Evolutionary conservation across 2,888 invertebrate genomes (phyloP), one percentile per base, ranked within the genome.

Genomic region (Zygogramma bicolorata): DNA sequence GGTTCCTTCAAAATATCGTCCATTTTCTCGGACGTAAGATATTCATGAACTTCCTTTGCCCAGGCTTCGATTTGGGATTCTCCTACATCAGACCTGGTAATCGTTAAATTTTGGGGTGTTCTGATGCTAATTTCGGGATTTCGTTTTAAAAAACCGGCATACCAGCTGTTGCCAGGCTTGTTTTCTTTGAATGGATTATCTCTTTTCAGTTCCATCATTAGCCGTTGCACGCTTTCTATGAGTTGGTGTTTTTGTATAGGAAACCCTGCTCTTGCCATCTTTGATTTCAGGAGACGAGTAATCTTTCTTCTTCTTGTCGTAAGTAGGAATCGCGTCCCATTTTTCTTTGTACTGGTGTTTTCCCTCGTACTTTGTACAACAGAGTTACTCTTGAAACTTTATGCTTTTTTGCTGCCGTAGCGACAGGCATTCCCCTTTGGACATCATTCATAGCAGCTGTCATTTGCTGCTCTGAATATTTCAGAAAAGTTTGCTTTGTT

Each of bases 131-230:
- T 72, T 20, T 78, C 74, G 13, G 83, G 81, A 74, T 85, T 82
- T 61, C 84, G 77, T 61, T 79, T 77, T 68, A 83, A 65, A 79
- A 86, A 86, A 4, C 63, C 71, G n/a, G 78, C 63, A 66, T 77
- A 85, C 84, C 85, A 86, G 38, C 82, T 80, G 62, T 80, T 80
- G 6, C 84, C 84, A 49, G 83, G 84, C 42, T 80, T 68, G 42
- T 78, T 79, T 75, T 84, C 73, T 46, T 73, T 80, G 65, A 83
- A 83, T 4, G 73, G 78, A 46, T 68, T 65, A 10, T 53, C 68
- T 20, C 62, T 8, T 22, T 68, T 63, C 67, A 80, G 20, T 72
- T 75, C 72, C 8, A 79, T 72, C 3, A 79, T 29, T n/a, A 71
- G 31, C 13, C 79, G 74, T 46, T 80, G 75, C 1, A 83, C 83